Evolutionary conservation across 2,113 vertebrate species (phyloP), one percentile per base, ranked within the genome.

Genomic region (Sebastes schlegelii): DNA sequence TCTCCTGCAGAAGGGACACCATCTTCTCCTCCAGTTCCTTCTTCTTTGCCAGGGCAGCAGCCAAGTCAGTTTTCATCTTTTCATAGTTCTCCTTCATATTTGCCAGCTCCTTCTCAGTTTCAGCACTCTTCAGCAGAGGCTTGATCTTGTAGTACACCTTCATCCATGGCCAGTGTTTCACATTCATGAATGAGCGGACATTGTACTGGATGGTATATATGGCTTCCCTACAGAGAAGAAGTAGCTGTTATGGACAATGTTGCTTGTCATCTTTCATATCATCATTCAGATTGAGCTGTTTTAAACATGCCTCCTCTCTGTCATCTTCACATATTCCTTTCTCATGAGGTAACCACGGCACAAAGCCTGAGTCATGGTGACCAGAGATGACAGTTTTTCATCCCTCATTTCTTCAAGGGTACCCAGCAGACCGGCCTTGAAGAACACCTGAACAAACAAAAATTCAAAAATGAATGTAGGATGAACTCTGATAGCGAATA

Each of bases 101-200:
- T 1, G 9, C 8, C 48, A 92, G 74, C 71, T 92, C 90, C 68
- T 89, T 89, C 79, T 89, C 88, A 73, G 88, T 89, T 75, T 92
- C 91, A 80, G 91, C 91, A 51, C 68, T 90, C 84, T 91, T 87
- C 62, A 91, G 89, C 78, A 92, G 77, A 82, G 91, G 91, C 77
- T 92, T 92, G 83, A 92, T 92, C 88, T 92, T 92, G 87, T 91
- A 92, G 86, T 92, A 92, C 42, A 92, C 92, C 80, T 92, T 92
- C 92, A 92, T 92, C 92, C 92, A 92, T 91, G 90, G 90, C 92
- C 92, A 92, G 73, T 90, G 84, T 80, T 92, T 92, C 21, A 92
- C 92, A 89, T 92, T 92, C 87, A 88, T 92, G 85, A 92, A 92
- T 83, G 91, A 92, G 58, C 91, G 88, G 54, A 92, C 17, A 3